Conservation (phyloP, 2,113 vertebrate genomes). For the Tapirus terrestris region DNA sequence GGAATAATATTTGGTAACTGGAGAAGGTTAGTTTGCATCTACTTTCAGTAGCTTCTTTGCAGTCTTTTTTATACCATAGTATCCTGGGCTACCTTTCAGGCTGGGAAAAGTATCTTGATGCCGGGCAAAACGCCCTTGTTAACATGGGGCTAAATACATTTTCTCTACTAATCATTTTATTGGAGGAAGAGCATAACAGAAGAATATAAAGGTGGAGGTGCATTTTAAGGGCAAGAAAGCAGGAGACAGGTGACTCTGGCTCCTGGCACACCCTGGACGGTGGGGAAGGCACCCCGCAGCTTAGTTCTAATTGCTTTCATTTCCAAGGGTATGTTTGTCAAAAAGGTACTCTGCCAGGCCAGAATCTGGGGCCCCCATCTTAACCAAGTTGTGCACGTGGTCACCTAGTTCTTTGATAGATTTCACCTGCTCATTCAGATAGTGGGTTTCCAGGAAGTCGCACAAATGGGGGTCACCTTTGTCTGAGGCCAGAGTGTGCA, state of each 20-base stretch:
- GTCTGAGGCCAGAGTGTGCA: slow-evolving; percentile 71
- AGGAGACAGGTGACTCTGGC: background rate
- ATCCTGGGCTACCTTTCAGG: background rate
- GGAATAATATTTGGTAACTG: background rate
- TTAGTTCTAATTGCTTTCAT: slow-evolving; percentile 54
- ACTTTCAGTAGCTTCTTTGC: background rate
- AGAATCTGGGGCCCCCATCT: slow-evolving; percentile 35
- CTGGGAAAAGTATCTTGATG: slow-evolving; percentile 6
- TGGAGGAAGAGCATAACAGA: background rate
- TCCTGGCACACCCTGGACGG: background rate
- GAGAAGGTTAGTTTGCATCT: background rate
- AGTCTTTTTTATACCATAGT: background rate
- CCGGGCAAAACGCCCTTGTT: background rate
- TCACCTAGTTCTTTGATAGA: slow-evolving; percentile 77
- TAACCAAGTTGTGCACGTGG: slow-evolving; percentile 68
- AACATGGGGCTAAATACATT: background rate
- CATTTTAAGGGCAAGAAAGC: slow-evolving; percentile 10
- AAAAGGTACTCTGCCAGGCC: slow-evolving; percentile 73
- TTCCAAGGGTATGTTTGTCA: slow-evolving; percentile 73
- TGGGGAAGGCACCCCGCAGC: background rate
- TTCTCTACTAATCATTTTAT: slow-evolving; percentile 53
- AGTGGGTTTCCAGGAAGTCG: slow-evolving; percentile 78
- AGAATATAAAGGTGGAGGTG: background rate
- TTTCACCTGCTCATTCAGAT: slow-evolving; percentile 75
- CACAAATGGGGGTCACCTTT: slow-evolving; percentile 75